Evolutionary conservation across 2,797 vertebrate genomes (phyloP), one percentile per base, ranked within the genome.

Genomic region (Betta splendens): DNA sequence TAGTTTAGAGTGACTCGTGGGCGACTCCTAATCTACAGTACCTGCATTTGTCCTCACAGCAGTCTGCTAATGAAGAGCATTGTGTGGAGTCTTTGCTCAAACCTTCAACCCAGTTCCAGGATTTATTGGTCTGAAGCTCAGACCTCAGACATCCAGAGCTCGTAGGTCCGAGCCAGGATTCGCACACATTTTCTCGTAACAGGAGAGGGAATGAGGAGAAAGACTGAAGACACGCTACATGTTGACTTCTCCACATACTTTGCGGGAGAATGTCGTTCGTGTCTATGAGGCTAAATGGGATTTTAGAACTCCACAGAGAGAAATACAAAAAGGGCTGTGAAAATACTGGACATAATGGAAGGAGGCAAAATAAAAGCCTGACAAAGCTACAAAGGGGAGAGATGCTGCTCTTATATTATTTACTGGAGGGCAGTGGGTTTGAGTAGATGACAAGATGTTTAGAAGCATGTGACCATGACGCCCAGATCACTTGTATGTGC

Each of bases 81-180:
- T 40, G 18, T 35, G 49, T 42, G 9, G 20, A 28, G 42, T 26
- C 22, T 68, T 76, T 59, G 75, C 17, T 54, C 44, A 48, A 48
- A 5, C 47, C 70, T 79, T 79, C 64, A 79, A 69, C 69, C 83
- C 51, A 66, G 75, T 59, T 75, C 32, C 23, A 80, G 61, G 79
- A 64, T 69, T 28, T 28, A 17, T 23, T 31, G 59, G 77, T 83
- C 33, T 65, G 70, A 69, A 21, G 26, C 23, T 81, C 78, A 77
- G 69, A 81, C 81, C 84, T 77, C 80, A 83, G 75, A 79, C 55
- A 78, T 82, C 53, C 59, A 75, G 66, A 72, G 72, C 71, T 69
- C 65, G 63, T 66, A 39, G 62, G 36, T 64, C 47, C 9, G 45
- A 67, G 80, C 77, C 84, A 85, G 20, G 29, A 21, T 68, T 62